Conservation (phyloP, 2,113 vertebrate species). For the Pionites leucogaster region DNA sequence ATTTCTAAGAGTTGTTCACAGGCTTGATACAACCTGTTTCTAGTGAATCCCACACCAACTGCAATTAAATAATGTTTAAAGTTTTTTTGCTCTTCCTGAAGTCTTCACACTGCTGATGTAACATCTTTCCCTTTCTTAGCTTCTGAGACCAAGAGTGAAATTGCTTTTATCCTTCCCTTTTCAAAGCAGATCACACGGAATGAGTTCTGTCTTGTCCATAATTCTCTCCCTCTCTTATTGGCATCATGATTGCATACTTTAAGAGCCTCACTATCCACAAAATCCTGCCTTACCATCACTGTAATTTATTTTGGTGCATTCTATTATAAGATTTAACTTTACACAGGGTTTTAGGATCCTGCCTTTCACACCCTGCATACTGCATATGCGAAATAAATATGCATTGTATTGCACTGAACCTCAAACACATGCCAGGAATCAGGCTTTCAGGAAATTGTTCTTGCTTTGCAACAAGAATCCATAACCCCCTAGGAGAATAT, state of each 20-base stretch:
- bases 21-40: not conserved
- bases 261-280: not conserved
- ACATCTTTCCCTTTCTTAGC: not conserved
- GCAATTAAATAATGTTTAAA: not conserved
- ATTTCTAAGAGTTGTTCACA: not conserved
- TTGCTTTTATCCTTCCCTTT: not conserved
- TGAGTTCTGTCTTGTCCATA: not conserved
- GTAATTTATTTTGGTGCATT: not conserved
- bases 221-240: not conserved
- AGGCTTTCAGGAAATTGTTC: slow-evolving; percentile 26
- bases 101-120: not conserved
- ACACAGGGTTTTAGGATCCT: not conserved
- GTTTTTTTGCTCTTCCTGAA: not conserved
- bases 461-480: slow-evolving; percentile 23
- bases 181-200: not conserved
- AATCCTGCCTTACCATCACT: not conserved
- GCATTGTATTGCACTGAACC: not conserved
- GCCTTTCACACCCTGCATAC: not conserved
- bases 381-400: not conserved
- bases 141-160: not conserved
- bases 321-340: not conserved
- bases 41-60: not conserved
- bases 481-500: not conserved
- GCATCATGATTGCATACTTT: not conserved
- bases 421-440: not conserved